Evolutionary conservation across 37 sponge, comb jelly and placozoan genomes (phyloP), one percentile per base, ranked within the genome.

Genomic region (Eunapius fragilis): DNA sequence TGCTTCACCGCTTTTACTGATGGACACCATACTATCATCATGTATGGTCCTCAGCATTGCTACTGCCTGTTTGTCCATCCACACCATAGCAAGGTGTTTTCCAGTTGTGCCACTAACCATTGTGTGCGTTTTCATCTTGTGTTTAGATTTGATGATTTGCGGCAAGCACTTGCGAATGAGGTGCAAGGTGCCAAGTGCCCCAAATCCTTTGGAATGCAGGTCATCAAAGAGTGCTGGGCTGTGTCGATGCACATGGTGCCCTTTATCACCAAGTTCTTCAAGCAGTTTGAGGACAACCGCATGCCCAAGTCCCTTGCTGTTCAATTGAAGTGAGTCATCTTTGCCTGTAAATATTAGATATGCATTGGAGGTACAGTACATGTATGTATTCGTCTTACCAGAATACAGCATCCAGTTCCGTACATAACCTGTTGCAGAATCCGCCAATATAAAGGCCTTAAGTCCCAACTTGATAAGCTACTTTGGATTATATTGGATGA

Each of bases 241-340:
- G 26, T 84, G 76, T 75, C 85, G 25, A 68, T 84, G 28, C 12
- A 70, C 26, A 71, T 72, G 73, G 73, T 82, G 73, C 34, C 73
- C 73, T 38, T 45, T 72, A 32, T 49, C 37, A 35, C 75, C 76
- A n/a, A 84, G 31, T 26, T 67, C 50, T 31, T 74, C 75, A 14
- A 84, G 67, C 36, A 84, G 77, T 67, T 49, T 74, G 67, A 84
- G 50, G 31, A 84, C 85, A 72, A 84, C 85, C 32, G 70, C 79
- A 69, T 85, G 86, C 28, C 79, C 78, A 12, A 78, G 25, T n/a
- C 79, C 72, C 27, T 68, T 28, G 49, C 37, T 32, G 22, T 68
- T 71, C 68, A 30, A 25, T 47, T 58, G 76, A 37, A 84, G 67
- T 26, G 75, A 72, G 58, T 26, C 35, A n/a, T 84, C 84, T 74